Conservation (phyloP, 2,113 vertebrate species). For the Tursiops truncatus region DNA sequence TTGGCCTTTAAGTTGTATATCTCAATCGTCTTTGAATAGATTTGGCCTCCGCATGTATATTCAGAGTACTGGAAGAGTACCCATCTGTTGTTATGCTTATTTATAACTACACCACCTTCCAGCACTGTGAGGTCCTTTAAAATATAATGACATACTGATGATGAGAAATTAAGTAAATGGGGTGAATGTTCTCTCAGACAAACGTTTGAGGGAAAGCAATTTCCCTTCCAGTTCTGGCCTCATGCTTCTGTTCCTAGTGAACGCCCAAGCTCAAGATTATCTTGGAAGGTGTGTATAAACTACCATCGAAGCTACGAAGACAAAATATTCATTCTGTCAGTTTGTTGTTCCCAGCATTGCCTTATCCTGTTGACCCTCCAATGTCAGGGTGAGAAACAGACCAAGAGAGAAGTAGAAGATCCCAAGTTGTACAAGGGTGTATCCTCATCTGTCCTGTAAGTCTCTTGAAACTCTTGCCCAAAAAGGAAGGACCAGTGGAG, state of each 20-base stretch:
- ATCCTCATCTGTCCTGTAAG: background rate
- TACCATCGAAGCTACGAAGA: background rate
- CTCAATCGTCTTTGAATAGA: constrained; percentile 42
- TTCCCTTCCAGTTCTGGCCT: constrained; percentile 8
- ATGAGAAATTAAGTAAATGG: constrained; percentile 48
- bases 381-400: background rate
- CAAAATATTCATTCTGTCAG: background rate
- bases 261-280: background rate
- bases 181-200: constrained; percentile 13
- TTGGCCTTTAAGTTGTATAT: constrained; percentile 35
- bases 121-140: constrained; percentile 39
- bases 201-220: constrained; percentile 36
- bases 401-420: background rate
- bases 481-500: background rate
- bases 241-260: background rate
- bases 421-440: background rate
- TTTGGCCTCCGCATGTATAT: background rate
- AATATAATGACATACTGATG: constrained; percentile 47
- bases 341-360: background rate
- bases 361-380: background rate
- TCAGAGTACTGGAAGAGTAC: background rate
- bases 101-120: constrained; percentile 49
- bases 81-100: constrained; percentile 48
- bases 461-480: background rate
- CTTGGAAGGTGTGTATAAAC: background rate